Percentiles rank a stretch among this genome's conserved stretches.
Evolutionary conservation across 2,113 vertebrate genomes (phyloP).

Genomic region (Scopus umbretta): DNA sequence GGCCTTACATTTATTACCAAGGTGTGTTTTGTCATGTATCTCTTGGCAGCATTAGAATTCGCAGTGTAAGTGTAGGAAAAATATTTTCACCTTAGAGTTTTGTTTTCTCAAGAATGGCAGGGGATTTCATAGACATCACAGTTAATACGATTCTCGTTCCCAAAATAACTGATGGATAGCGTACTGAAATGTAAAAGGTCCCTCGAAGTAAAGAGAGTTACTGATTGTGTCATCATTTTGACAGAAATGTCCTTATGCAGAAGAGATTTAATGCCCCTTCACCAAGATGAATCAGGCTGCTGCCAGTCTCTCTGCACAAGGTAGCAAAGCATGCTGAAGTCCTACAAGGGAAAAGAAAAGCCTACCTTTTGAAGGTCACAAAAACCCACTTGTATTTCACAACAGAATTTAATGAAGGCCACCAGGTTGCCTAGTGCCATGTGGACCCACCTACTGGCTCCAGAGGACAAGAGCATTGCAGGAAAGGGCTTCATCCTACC

Average conservation of each 20-base stretch:
- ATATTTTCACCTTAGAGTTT: neutral
- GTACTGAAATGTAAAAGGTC: neutral
- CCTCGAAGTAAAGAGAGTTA: neutral
- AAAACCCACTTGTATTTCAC: neutral
- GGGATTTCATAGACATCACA: neutral
- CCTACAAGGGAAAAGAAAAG: neutral
- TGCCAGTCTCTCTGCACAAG: neutral
- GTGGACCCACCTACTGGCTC: neutral
- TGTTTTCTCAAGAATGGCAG: neutral
- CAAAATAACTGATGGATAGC: neutral
- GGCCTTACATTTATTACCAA: neutral
- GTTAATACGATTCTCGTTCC: neutral
- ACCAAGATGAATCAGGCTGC: neutral
- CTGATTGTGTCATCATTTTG: neutral
- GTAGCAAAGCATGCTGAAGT: neutral
- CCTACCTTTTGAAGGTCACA: neutral
- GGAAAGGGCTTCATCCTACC: neutral
- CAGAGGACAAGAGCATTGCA: neutral
- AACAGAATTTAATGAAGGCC: neutral
- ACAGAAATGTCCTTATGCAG: neutral
- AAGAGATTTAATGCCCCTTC: neutral
- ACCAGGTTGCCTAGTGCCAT: neutral
- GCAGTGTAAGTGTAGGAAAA: neutral
- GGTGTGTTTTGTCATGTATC: neutral
- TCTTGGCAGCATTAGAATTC: neutral